phyloP scores from a whole-genome alignment of 2,888 invertebrate genomes.

The Sphaerophoria taeniata region DNA sequence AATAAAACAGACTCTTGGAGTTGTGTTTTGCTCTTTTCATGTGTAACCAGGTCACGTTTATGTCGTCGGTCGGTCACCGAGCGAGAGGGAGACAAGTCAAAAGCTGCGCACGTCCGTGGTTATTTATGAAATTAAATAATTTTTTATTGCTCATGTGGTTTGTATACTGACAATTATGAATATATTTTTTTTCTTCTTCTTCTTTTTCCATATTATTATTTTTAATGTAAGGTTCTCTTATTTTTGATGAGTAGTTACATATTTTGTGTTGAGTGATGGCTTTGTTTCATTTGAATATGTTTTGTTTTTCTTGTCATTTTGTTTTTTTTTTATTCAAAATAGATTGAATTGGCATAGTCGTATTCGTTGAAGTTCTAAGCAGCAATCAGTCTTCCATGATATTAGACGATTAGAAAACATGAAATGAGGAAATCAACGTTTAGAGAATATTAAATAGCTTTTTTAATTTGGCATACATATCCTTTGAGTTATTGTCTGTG shows the following conservation, averaged over 20 bases:
- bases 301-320: slow-evolving; percentile 6
- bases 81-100: slow-evolving; percentile 48
- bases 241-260: not conserved
- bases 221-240: slow-evolving; percentile 13
- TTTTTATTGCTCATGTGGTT: slow-evolving; percentile 73
- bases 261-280: slow-evolving; percentile 29
- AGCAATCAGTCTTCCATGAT: slow-evolving; percentile 50
- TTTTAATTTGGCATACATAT: slow-evolving; percentile 68
- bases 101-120: slow-evolving; percentile 68
- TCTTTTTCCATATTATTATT: not conserved
- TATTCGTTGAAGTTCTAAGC: slow-evolving; percentile 22
- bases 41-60: slow-evolving; percentile 73
- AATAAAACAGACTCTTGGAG: slow-evolving; percentile 22
- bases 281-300: slow-evolving; percentile 3
- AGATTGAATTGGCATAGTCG: slow-evolving; percentile 15
- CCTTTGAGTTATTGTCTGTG: slow-evolving; percentile 62
- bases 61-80: slow-evolving; percentile 56
- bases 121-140: slow-evolving; percentile 75
- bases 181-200: slow-evolving; percentile 40
- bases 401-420: slow-evolving; percentile 69
- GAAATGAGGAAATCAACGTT: slow-evolving; percentile 70
- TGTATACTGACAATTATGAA: slow-evolving; percentile 70
- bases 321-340: not conserved
- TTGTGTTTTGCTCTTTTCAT: slow-evolving; percentile 61
- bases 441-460: slow-evolving; percentile 64